These are phyloP conservation scores for Sinocyclocheilus grahami DNA, from an alignment of 2,113 vertebrate genomes.

Conservation along the genomic window DNA sequence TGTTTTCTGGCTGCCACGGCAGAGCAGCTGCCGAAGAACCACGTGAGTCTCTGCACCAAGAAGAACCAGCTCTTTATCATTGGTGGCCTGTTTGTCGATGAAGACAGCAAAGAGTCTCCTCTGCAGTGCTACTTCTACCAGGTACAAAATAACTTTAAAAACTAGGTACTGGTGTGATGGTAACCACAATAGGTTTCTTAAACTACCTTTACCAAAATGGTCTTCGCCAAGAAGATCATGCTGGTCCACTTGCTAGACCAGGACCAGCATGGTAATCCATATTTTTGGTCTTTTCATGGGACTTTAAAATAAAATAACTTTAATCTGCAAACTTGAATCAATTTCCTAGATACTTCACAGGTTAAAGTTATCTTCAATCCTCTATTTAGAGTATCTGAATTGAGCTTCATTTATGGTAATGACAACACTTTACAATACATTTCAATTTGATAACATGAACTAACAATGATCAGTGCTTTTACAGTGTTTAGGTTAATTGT, in stretches of 20 bases:
- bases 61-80: conserved; percentile 89
- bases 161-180: background rate
- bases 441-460: background rate
- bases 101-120: conserved; percentile 91
- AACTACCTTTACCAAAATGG: background rate
- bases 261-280: background rate
- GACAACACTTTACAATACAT: background rate
- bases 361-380: too few species aligned
- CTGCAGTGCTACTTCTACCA: conserved; percentile 95
- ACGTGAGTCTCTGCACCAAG: conserved; percentile 88
- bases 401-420: background rate
- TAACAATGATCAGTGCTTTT: background rate
- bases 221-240: background rate
- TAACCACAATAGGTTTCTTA: background rate
- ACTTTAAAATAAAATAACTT: background rate
- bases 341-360: background rate
- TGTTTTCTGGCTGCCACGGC: conserved; percentile 92
- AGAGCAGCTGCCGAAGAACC: conserved; percentile 95
- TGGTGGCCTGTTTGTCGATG: conserved; percentile 94
- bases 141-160: conserved; percentile 70
- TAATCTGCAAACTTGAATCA: background rate
- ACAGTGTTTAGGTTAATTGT: background rate
- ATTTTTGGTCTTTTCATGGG: background rate
- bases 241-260: background rate
- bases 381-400: too few species aligned